Percentiles rank a stretch among this genome's conserved stretches.
Evolutionary conservation across 2,888 invertebrate species (phyloP).

Genomic region (Cephus rjabovi): DNA sequence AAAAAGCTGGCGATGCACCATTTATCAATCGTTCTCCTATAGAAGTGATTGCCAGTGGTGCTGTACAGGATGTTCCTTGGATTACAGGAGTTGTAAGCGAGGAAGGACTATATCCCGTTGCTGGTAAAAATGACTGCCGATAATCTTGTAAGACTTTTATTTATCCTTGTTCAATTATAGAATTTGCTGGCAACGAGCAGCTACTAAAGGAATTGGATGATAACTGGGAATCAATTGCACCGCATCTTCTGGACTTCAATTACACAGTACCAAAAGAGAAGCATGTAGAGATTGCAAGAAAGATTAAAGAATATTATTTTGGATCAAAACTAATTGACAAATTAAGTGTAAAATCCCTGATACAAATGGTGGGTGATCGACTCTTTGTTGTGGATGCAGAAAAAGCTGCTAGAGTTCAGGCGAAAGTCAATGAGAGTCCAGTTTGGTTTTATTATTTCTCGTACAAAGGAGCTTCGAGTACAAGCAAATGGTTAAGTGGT

Average conservation of each 20-base stretch:
- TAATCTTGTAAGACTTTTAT: background rate
- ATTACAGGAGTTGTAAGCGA: slow-evolving; percentile 76
- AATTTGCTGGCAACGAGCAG: slow-evolving; percentile 64
- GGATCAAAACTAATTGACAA: slow-evolving; percentile 68
- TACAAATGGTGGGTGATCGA: slow-evolving; percentile 75
- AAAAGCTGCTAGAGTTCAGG: slow-evolving; percentile 72
- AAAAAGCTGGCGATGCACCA: slow-evolving; percentile 70
- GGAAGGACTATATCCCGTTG: slow-evolving; percentile 81
- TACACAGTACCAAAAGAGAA: slow-evolving; percentile 69
- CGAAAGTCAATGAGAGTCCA: slow-evolving; percentile 70
- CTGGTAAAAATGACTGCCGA: slow-evolving; percentile 66
- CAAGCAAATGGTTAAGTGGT: background rate
- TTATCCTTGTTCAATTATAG: slow-evolving; percentile 30
- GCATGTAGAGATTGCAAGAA: slow-evolving; percentile 67
- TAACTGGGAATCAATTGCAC: slow-evolving; percentile 73
- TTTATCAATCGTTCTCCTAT: slow-evolving; percentile 77
- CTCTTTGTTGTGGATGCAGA: slow-evolving; percentile 74
- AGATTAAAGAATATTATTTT: slow-evolving; percentile 72
- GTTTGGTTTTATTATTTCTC: slow-evolving; percentile 76
- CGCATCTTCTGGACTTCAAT: slow-evolving; percentile 74
- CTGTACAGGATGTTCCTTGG: slow-evolving; percentile 77
- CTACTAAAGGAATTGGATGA: slow-evolving; percentile 69
- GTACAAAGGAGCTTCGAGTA: slow-evolving; percentile 72
- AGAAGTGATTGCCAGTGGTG: slow-evolving; percentile 71
- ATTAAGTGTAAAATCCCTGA: slow-evolving; percentile 36